Conservation (phyloP, 37 sponge, comb jelly and placozoan genomes). For the Theonella swinhoei region DNA sequence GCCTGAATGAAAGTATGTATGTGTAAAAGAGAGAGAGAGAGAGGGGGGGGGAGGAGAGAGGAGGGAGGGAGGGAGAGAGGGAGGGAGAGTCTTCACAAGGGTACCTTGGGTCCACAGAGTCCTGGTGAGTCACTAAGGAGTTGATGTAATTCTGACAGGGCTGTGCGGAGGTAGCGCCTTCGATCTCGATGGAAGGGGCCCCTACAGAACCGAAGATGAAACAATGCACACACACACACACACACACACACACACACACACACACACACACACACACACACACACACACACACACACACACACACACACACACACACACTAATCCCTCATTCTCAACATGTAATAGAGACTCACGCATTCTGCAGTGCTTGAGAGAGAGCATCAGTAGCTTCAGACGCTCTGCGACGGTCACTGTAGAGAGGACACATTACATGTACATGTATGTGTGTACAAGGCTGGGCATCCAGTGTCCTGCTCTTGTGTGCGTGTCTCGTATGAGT, state of each 20-base stretch:
- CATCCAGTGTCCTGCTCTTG: background rate
- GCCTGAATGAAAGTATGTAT: constrained; percentile 38
- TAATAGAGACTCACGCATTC: constrained; percentile 82
- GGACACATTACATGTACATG: background rate
- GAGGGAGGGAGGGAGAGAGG: background rate
- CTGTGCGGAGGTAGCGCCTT: constrained; percentile 73
- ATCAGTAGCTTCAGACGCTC: constrained; percentile 61
- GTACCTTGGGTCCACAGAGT: constrained; percentile 84
- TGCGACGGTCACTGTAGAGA: constrained; percentile 43
- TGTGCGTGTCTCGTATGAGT: constrained; percentile 2
- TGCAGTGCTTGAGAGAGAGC: constrained; percentile 48
- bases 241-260: background rate
- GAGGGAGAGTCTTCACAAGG: background rate
- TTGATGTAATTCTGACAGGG: constrained; percentile 73
- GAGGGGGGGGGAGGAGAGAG: background rate
- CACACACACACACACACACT: too few species aligned
- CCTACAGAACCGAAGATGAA: too few species aligned
- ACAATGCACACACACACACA: background rate
- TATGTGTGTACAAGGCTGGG: background rate
- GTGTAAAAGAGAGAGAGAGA: too few species aligned
- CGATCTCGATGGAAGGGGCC: constrained; percentile 79
- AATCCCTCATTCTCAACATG: too few species aligned
- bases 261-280: too few species aligned
- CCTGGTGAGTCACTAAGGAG: constrained; percentile 88
- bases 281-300: too few species aligned